A percentile compares a stretch with the other conserved stretches of the same genome.
These are phyloP conservation scores for Scaptomyza hsui DNA, from an alignment of 1,140 invertebrate genomes.

Conservation along the genomic window DNA sequence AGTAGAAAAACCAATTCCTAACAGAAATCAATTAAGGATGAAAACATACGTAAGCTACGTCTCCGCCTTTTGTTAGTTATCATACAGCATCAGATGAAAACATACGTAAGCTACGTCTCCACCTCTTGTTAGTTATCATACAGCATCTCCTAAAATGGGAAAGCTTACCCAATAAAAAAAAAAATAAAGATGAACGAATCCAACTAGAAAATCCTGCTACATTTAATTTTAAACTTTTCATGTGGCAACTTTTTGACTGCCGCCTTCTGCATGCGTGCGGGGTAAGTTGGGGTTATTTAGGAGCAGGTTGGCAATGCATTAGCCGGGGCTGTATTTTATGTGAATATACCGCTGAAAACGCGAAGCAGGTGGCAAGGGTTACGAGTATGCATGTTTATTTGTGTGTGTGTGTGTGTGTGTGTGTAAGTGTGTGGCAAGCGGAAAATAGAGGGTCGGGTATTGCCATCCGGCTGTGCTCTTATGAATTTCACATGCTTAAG, in stretches of 20 bases:
- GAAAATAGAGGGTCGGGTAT: constrained; percentile 1
- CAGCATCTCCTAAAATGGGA: not conserved
- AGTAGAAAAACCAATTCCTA: too few relatives aligned
- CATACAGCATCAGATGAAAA: too few relatives aligned
- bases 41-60: too few relatives aligned
- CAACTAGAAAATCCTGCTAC: constrained; percentile 51
- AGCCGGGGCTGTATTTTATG: constrained; percentile 65
- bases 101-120: too few relatives aligned
- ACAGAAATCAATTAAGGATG: too few relatives aligned
- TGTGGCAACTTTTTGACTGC: constrained; percentile 55
- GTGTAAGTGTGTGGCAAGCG: not conserved
- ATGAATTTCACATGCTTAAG: constrained; percentile 81
- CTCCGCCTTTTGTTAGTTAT: too few relatives aligned
- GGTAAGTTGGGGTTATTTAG: constrained; percentile 59
- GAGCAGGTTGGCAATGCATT: constrained; percentile 68
- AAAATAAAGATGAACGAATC: constrained; percentile 7
- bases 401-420: not conserved
- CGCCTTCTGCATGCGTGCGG: constrained; percentile 20
- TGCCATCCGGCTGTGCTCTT: constrained; percentile 50
- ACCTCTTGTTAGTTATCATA: too few relatives aligned
- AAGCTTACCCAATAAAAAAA: not conserved
- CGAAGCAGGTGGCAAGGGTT: constrained; percentile 13
- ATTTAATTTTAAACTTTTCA: constrained; percentile 78
- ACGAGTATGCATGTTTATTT: not conserved
- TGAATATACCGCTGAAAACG: constrained; percentile 15